Base-by-base conservation (phyloP, 2,113 vertebrate genomes). In the Abramis brama region DNA sequence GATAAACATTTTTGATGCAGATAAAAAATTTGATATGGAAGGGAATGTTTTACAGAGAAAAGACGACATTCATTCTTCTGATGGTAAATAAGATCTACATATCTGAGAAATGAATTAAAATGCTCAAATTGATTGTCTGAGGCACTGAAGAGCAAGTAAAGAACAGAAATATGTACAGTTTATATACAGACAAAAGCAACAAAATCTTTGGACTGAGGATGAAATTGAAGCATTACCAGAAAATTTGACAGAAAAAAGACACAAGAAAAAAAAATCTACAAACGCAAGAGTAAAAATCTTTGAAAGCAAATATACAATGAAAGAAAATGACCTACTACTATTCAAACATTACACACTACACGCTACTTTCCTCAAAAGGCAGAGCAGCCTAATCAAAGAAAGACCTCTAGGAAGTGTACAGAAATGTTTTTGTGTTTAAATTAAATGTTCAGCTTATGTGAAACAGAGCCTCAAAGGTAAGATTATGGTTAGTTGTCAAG, bases 171-270 rank as follows among this genome's bases (percentile, higher is more conserved):
- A 57, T 57, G 4, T 57, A 83, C 66, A 59, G 25, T 70, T 70
- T 36, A 71, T 70, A 50, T 25, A 79, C 77, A 79, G 25, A 82
- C 27, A 68, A 70, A 83, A n/a, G 15, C 50, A 57, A 73, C 64
- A 52, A 36, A 73, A 83, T 73, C 82, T 83, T 83, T 83, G 82
- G 82, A 73, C 52, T 73, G 50, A 73, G 82, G 21, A 83, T 57
- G 30, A 83, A 57, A 57, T 17, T 47, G 30, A 64, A 80, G 5
- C 30, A 19, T 25, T 45, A 27, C 17, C 7, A 64, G 59, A 80
- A 27, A 27, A 10, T 64, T 1, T 17, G 5, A 81, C 23, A 81
- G 13, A 27, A 9, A 80, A 64, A 64, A 8, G 4, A 33, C 7
- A 0, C 2, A 33, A 4, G 0, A 45, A 47, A 50, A 13, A 52